Evolutionary conservation across 2,888 invertebrate species (phyloP), one percentile per base, ranked within the genome.

Genomic region (Acrobeloides nanus): DNA sequence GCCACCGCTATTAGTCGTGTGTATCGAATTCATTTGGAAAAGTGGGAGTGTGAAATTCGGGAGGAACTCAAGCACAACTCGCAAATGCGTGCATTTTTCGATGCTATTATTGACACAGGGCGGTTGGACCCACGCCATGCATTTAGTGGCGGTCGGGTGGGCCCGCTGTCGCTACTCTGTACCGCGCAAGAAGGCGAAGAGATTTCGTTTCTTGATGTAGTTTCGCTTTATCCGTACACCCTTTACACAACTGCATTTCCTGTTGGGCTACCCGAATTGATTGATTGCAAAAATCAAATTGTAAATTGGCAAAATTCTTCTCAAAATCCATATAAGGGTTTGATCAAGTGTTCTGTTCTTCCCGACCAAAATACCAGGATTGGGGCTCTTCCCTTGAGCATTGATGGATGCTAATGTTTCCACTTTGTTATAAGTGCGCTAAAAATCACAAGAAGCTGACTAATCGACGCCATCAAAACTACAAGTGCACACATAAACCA

Each of bases 171-270:
- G 7, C 15, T 8, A 15, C 18, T 17, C 35, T 8, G 7, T 23
- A 7, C 8, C 8, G 7, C 35, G 10, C 17, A 35, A 17, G 35
- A 35, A 7, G 18, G 17, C 17, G 7, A 8, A 7, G 35, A 35
- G 35, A n/a, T 35, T n/a, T 15, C 18, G 35, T 8, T 35, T 7
- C 18, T 17, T 8, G 8, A 38, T 15, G 4, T 43, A 8, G 17
- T 15, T 8, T 52, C 37, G 0, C 10, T 55, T 1, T 52, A 52
- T 37, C 52, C 52, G 0, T 49, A 7, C 15, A 25, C 31, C 3
- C 29, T 23, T 24, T 38, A 51, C 1, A 12, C n/a, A 1, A 40
- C 49, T 17, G 24, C 23, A 6, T 48, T 32, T 15, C 49, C 49
- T 6, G n/a, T 20, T n/a, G 32, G 34, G 1, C 46, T 41, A 12